phyloP scores from a whole-genome alignment of 2,113 vertebrate species.

The Pagrus major region DNA sequence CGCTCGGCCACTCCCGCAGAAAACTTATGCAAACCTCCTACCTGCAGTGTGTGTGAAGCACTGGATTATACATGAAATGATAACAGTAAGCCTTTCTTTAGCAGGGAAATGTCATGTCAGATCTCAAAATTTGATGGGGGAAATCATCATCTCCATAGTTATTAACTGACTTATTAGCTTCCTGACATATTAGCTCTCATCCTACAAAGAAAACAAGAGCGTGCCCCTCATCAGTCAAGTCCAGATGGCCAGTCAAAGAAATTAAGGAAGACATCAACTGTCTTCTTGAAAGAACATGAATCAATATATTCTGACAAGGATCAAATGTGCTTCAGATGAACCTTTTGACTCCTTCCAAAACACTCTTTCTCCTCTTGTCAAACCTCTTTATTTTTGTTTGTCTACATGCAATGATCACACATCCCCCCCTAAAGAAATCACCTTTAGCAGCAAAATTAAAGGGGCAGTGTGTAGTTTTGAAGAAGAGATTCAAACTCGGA shows the following conservation, averaged over 20 bases:
- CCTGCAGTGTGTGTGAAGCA: not conserved
- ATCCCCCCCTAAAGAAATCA: conserved; percentile 12
- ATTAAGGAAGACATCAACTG: conserved; percentile 83
- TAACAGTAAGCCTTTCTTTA: not conserved
- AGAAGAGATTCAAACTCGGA: too few species aligned
- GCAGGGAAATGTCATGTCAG: not conserved
- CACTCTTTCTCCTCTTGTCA: conserved; percentile 72
- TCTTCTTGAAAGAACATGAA: conserved; percentile 76
- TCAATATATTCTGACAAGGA: conserved; percentile 85
- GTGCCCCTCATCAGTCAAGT: conserved; percentile 51
- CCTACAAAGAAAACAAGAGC: conserved; percentile 42
- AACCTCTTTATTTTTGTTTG: conserved; percentile 64
- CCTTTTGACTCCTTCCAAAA: conserved; percentile 76
- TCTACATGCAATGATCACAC: conserved; percentile 47
- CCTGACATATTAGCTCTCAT: conserved; percentile 34
- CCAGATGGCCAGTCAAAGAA: conserved; percentile 69
- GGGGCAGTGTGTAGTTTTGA: too few species aligned
- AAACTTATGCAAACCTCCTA: conserved; percentile 27
- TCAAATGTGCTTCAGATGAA: conserved; percentile 81
- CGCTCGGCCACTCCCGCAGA: conserved; percentile 34
- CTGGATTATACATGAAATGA: not conserved
- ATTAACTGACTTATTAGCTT: conserved; percentile 20
- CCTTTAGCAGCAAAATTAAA: not conserved
- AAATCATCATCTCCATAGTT: conserved; percentile 20
- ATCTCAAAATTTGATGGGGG: not conserved